Percentiles rank a stretch among this genome's conserved stretches.
Evolutionary conservation across 2,888 invertebrate genomes (phyloP).

Genomic region (Toxonevra muliebris): DNA sequence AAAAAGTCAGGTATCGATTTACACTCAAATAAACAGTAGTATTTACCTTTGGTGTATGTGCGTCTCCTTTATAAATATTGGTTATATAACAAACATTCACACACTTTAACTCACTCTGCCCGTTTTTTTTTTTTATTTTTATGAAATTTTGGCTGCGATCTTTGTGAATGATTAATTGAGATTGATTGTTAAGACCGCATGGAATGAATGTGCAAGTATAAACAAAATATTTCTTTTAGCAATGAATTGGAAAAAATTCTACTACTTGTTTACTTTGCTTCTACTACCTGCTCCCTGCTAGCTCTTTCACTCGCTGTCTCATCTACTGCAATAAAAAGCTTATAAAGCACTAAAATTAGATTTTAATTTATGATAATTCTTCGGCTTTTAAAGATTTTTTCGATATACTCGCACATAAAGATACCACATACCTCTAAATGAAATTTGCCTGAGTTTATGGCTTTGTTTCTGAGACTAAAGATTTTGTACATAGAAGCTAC

Average conservation of each 20-base stretch:
- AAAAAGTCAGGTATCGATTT: no score
- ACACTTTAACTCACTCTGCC: neutral
- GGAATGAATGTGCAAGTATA: conserved; percentile 35
- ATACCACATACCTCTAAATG: conserved; percentile 27
- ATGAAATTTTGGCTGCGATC: neutral
- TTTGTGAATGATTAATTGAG: conserved; percentile 63
- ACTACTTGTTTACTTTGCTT: neutral
- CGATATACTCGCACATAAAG: conserved; percentile 23
- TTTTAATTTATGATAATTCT: conserved; percentile 39
- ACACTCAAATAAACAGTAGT: no score
- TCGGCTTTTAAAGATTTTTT: conserved; percentile 37
- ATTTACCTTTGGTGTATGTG: neutral
- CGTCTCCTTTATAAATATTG: neutral
- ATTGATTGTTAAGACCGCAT: conserved; percentile 61
- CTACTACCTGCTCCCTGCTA: neutral
- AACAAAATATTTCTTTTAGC: neutral
- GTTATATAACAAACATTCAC: neutral
- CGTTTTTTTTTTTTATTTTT: neutral
- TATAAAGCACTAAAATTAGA: conserved; percentile 39
- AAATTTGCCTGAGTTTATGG: conserved; percentile 31
- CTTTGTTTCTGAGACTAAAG: conserved; percentile 7
- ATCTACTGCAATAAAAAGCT: conserved; percentile 30
- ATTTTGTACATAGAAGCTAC: neutral
- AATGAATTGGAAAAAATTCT: neutral
- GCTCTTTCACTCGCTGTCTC: conserved; percentile 16